Evolutionary conservation across 1,140 invertebrate genomes (phyloP).

Genomic region (Pogonus chalceus): DNA sequence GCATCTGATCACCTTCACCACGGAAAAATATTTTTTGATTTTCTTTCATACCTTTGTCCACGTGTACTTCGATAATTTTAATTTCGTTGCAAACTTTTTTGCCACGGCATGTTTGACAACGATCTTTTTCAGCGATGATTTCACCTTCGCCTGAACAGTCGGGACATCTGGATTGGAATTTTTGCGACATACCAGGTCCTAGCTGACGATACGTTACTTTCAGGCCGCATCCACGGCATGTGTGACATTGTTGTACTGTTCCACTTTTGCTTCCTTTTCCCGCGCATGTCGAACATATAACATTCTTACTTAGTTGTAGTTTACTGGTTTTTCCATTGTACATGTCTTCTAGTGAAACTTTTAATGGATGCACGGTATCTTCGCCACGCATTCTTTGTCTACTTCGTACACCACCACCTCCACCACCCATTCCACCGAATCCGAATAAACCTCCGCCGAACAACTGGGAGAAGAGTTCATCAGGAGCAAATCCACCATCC

Average conservation of each 20-base stretch:
- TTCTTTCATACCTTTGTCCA: slow-evolving; percentile 87
- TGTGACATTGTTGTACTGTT: slow-evolving; percentile 54
- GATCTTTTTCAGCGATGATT: slow-evolving; percentile 69
- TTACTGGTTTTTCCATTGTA: slow-evolving; percentile 82
- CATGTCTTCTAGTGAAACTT: slow-evolving; percentile 81
- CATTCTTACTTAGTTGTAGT: slow-evolving; percentile 76
- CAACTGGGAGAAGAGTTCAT: slow-evolving; percentile 54
- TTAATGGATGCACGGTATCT: slow-evolving; percentile 59
- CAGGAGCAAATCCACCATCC: slow-evolving; percentile 42
- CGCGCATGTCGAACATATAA: slow-evolving; percentile 73
- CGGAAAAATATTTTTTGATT: slow-evolving; percentile 77
- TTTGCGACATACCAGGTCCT: slow-evolving; percentile 73
- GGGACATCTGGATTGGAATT: slow-evolving; percentile 65
- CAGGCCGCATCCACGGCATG: slow-evolving; percentile 69
- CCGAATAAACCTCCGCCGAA: slow-evolving; percentile 54
- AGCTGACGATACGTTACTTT: slow-evolving; percentile 59
- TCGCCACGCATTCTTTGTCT: slow-evolving; percentile 47
- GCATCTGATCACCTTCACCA: slow-evolving; percentile 85
- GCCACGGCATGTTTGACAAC: slow-evolving; percentile 70
- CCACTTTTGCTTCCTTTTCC: slow-evolving; percentile 77
- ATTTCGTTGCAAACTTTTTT: slow-evolving; percentile 67
- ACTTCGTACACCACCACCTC: slow-evolving; percentile 36
- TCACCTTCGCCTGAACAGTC: slow-evolving; percentile 61
- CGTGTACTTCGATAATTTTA: slow-evolving; percentile 78
- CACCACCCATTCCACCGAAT: slow-evolving; percentile 36